These are phyloP conservation scores for Epinephelus awoara DNA, from an alignment of 2,797 vertebrate species.

Conservation along the genomic window DNA sequence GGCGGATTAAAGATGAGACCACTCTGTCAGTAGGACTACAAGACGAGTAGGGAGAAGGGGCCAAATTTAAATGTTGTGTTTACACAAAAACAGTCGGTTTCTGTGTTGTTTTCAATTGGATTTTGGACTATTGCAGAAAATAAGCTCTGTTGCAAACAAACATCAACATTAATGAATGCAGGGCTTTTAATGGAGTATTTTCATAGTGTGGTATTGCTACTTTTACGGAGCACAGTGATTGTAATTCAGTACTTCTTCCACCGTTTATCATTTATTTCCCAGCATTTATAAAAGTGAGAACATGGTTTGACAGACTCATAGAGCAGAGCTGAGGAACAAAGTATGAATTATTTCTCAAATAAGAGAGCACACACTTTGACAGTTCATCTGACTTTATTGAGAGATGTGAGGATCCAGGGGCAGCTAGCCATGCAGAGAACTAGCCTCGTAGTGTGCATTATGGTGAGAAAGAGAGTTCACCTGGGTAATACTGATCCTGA, in stretches of 20 bases:
- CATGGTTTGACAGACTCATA: conserved; percentile 1
- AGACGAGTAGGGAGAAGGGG: no score
- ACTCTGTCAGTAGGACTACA: no score
- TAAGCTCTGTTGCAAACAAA: no score
- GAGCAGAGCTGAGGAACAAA: neutral
- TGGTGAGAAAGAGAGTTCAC: conserved; percentile 52
- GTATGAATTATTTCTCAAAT: conserved; percentile 8
- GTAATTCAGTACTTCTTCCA: neutral
- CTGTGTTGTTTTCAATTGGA: no score
- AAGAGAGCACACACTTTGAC: conserved; percentile 37
- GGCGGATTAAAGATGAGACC: no score
- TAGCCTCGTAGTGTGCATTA: conserved; percentile 64
- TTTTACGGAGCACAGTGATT: neutral
- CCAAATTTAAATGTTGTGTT: no score
- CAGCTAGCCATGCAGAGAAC: conserved; percentile 79
- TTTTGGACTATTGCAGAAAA: no score
- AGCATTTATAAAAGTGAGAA: no score
- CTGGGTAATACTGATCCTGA: conserved; percentile 76
- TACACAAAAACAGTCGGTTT: no score
- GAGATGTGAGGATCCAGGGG: conserved; percentile 62
- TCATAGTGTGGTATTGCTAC: neutral
- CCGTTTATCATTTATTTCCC: neutral
- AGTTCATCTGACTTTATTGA: conserved; percentile 78
- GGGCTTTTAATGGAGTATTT: neutral
- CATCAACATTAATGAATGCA: no score